These are phyloP conservation scores for Xiphophorus hellerii DNA, from an alignment of 2,113 vertebrate species.

Conservation along the genomic window DNA sequence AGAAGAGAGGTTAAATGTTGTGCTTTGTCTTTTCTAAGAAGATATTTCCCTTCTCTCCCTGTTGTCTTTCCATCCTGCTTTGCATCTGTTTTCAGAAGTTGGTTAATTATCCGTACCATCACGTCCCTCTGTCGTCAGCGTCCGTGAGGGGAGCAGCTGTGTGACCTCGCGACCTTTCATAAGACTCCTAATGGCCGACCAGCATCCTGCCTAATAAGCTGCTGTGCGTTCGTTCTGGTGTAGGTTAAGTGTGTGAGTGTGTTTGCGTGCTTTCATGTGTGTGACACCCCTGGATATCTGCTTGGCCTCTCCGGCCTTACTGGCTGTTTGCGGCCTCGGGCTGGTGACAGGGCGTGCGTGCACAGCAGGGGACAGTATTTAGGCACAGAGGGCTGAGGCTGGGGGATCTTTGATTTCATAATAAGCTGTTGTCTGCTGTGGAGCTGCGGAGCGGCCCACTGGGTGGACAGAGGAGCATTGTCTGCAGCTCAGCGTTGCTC, in stretches of 20 bases:
- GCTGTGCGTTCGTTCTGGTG: conserved; percentile 57
- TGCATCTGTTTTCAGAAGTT: conserved; percentile 43
- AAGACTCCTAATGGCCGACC: conserved; percentile 61
- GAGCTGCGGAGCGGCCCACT: conserved; percentile 64
- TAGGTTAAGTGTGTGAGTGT: conserved; percentile 58
- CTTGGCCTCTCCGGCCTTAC: conserved; percentile 57
- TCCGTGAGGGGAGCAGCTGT: conserved; percentile 66
- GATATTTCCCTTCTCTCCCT: conserved; percentile 37
- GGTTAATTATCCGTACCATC: conserved; percentile 58
- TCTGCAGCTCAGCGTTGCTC: conserved; percentile 43
- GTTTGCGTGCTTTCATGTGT: conserved; percentile 64
- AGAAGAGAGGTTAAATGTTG: conserved; percentile 9
- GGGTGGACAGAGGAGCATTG: conserved; percentile 72
- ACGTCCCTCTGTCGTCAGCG: conserved; percentile 63
- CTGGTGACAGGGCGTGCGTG: conserved; percentile 62
- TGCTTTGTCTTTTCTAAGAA: conserved; percentile 18
- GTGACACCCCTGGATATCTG: conserved; percentile 53
- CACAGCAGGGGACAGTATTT: conserved; percentile 75
- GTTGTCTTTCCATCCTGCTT: conserved; percentile 45
- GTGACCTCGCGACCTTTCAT: conserved; percentile 61
- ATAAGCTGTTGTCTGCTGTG: conserved; percentile 76
- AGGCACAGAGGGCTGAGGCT: conserved; percentile 59
- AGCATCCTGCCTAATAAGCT: conserved; percentile 61
- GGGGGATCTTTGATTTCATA: conserved; percentile 71
- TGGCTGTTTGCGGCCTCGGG: conserved; percentile 63